Evolutionary conservation across 2,113 vertebrate genomes (phyloP).

Genomic region (Spea multiplicata): DNA sequence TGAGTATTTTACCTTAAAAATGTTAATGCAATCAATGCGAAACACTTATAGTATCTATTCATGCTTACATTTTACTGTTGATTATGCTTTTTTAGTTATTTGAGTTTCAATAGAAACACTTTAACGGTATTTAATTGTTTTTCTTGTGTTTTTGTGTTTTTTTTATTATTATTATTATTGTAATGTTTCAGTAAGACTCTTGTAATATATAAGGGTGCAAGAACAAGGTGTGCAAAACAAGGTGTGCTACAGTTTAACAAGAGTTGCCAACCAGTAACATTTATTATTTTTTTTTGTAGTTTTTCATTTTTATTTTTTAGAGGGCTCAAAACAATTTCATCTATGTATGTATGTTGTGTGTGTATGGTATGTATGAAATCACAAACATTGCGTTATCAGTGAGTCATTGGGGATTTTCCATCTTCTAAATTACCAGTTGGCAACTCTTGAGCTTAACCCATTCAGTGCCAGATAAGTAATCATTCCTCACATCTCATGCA

Average conservation of each 20-base stretch:
- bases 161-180: not conserved
- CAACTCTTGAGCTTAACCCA: no score
- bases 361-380: no score
- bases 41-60: conserved; percentile 27
- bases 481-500: no score
- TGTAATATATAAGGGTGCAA: not conserved
- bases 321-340: no score
- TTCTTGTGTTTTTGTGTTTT: not conserved
- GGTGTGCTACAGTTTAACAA: not conserved
- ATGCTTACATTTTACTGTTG: conserved; percentile 25
- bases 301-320: no score
- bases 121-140: not conserved
- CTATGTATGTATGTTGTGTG: no score
- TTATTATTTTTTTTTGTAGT: no score
- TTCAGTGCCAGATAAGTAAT: no score
- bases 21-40: conserved; percentile 47
- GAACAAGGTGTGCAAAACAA: not conserved
- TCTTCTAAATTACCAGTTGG: no score
- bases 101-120: not conserved
- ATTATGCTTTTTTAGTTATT: conserved; percentile 5
- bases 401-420: no score
- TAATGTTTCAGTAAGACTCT: not conserved
- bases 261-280: not conserved
- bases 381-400: no score
- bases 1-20: conserved; percentile 40